Evolutionary conservation across 2,888 invertebrate genomes (phyloP).

Genomic region (Parascotia fuliginaria): DNA sequence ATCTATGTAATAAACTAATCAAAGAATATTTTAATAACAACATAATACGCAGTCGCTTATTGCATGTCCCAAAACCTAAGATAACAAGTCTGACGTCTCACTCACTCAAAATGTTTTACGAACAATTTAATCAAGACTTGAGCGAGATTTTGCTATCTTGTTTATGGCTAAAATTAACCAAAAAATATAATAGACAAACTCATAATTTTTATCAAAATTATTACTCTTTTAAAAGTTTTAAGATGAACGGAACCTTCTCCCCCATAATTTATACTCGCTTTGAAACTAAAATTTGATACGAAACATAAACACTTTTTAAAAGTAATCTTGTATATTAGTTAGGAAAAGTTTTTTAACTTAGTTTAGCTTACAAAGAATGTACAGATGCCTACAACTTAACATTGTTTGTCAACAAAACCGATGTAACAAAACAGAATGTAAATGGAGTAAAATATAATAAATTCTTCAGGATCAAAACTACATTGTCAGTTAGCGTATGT

Average conservation of each 20-base stretch:
- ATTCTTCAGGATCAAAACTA: too few species aligned
- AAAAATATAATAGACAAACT: conserved; percentile 30
- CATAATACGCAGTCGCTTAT: neutral
- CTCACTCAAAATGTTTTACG: conserved; percentile 47
- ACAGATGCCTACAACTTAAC: neutral
- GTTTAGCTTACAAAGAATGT: neutral
- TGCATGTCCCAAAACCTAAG: conserved; percentile 15
- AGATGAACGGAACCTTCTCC: conserved; percentile 13
- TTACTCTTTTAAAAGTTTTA: conserved; percentile 26
- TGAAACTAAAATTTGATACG: conserved; percentile 17
- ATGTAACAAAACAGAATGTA: too few species aligned
- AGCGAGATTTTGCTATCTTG: conserved; percentile 45
- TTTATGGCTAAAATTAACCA: conserved; percentile 43
- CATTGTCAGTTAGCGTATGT: too few species aligned
- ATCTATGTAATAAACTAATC: too few species aligned
- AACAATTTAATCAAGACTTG: conserved; percentile 54
- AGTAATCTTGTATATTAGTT: conserved; percentile 4
- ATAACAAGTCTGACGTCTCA: conserved; percentile 38
- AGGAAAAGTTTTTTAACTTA: neutral
- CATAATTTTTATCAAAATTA: conserved; percentile 30
- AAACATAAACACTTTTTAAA: neutral
- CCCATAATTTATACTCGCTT: conserved; percentile 18
- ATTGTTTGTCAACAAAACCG: too few species aligned
- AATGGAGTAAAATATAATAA: too few species aligned
- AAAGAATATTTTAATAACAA: too few species aligned